Evolutionary conservation across 35 echinoderm and acorn worm genomes (phyloP), one percentile per base, ranked within the genome.

Genomic region (Nesometra sesokonis): DNA sequence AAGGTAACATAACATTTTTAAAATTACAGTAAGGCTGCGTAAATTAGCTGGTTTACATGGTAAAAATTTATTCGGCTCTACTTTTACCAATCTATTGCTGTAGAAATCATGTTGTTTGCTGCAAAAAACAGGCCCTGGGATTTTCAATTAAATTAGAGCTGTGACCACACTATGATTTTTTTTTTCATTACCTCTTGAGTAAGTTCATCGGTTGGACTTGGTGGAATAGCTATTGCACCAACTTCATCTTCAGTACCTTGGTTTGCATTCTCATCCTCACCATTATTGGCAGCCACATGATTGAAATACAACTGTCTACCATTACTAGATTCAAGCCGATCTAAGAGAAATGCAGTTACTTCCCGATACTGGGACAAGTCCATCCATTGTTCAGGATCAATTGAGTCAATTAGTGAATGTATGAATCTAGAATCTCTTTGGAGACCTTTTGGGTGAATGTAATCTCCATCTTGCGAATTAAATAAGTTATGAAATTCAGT

Each of bases 401-500:
- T 83, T 86, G 57, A 87, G 35, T 87, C 90, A 35, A 52, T 87
- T 32, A 89, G 88, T 86, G 29, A 97, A 35, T 13, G 88, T 86
- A 37, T 90, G 85, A 37, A 97, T 80, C 36, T 93, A 88, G 83
- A 84, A 76, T 86, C 88, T 77, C 57, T 80, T 67, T 97, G 88
- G 5, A 97, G 36, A 78, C 88, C 57, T 85, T 93, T 97, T 35
- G 88, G 86, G 47, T 97, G 91, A 21, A 90, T 82, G 84, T 92
- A 82, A 36, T 82, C 86, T 52, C 86, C 89, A 17, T 91, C 89
- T 33, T 80, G 80, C 38, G 88, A 77, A 88, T 92, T 97, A 57
- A 90, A 92, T 80, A 92, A 88, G 85, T 93, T 92, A 80, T 97
- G 94, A 88, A 97, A 97, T 36, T 97, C 88, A 7, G 94, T 97